Percentiles rank a stretch among this genome's conserved stretches.
Evolutionary conservation across 1,140 invertebrate genomes (phyloP).

Genomic region (Cheumatopsyche charites): DNA sequence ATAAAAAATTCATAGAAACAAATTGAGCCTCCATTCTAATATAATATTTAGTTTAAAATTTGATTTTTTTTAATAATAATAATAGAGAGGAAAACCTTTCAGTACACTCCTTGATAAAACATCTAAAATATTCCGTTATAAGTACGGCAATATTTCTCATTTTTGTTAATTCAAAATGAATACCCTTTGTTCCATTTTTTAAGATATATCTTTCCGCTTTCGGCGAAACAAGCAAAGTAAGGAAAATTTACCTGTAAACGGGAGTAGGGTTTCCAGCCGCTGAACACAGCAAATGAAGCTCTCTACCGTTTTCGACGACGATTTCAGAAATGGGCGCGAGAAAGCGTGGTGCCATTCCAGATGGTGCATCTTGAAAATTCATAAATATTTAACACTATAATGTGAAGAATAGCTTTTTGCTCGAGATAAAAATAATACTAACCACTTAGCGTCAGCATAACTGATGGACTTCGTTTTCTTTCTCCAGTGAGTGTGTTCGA

Average conservation of each 20-base stretch:
- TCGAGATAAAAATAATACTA: constrained; percentile 36
- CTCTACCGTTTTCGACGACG: constrained; percentile 66
- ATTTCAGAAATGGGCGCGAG: constrained; percentile 67
- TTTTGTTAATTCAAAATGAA: too few species aligned
- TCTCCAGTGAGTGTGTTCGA: constrained; percentile 71
- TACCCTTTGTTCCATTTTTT: too few species aligned
- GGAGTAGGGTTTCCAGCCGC: constrained; percentile 75
- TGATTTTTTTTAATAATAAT: too few species aligned
- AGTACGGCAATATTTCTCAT: too few species aligned
- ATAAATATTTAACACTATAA: not conserved
- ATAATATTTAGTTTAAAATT: too few species aligned
- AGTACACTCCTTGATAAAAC: too few species aligned
- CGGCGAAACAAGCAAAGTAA: not conserved
- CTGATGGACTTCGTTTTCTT: constrained; percentile 66
- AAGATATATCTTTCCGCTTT: not conserved
- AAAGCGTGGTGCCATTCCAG: constrained; percentile 69
- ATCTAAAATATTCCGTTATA: too few species aligned
- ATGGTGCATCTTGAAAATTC: constrained; percentile 59
- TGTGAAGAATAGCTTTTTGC: not conserved
- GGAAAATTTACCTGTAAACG: constrained; percentile 63
- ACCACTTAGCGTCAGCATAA: constrained; percentile 69
- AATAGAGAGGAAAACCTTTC: too few species aligned
- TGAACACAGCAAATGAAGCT: constrained; percentile 72
- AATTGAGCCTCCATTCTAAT: too few species aligned
- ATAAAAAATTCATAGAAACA: too few species aligned